These are phyloP conservation scores for Speoplatyrhinus poulsoni DNA, from an alignment of 2,113 vertebrate genomes.

Conservation along the genomic window DNA sequence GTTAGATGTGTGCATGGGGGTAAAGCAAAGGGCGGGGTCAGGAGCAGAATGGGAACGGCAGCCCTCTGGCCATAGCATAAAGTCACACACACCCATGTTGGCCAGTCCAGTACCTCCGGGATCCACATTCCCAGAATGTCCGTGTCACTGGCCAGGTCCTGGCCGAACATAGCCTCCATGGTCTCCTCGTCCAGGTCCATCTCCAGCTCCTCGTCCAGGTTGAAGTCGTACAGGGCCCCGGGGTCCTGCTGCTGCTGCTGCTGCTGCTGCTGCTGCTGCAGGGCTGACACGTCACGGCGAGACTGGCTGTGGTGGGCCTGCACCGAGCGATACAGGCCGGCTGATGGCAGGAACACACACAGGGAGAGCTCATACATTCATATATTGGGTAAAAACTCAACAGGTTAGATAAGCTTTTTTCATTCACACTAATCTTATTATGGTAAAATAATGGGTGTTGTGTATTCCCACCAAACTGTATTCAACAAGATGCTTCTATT, in stretches of 20 bases:
- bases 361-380: background rate
- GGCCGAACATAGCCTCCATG: constrained; percentile 99
- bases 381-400: no score
- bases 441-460: no score
- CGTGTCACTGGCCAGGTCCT: constrained; percentile 92
- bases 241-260: constrained; percentile 88
- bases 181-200: constrained; percentile 98
- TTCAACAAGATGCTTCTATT: no score
- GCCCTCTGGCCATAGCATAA: constrained; percentile 55
- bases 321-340: constrained; percentile 94
- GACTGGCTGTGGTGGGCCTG: constrained; percentile 95
- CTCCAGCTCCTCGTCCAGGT: constrained; percentile 96
- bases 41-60: constrained; percentile 27
- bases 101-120: constrained; percentile 99
- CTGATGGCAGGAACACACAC: constrained; percentile 55
- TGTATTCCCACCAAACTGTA: no score
- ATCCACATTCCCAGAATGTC: constrained; percentile 99
- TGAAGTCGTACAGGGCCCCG: constrained; percentile 91
- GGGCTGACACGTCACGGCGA: constrained; percentile 85
- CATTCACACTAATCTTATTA: no score
- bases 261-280: constrained; percentile 85
- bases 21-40: constrained; percentile 13
- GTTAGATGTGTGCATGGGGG: background rate
- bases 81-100: constrained; percentile 99
- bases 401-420: no score